These are phyloP conservation scores for Alloscopus bannaensis DNA, from an alignment of 2,888 invertebrate species.

Conservation along the genomic window DNA sequence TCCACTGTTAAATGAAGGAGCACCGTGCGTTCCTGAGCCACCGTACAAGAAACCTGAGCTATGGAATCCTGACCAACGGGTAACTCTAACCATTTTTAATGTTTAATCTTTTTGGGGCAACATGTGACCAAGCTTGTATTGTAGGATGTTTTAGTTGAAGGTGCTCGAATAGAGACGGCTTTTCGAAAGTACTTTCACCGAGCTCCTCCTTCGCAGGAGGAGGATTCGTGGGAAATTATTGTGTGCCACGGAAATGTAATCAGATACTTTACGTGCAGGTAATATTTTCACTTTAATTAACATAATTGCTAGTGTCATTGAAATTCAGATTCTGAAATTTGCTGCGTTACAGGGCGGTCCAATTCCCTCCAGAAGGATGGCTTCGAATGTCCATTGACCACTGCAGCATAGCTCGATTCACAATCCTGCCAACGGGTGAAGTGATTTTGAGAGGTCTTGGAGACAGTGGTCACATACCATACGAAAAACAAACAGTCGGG, in stretches of 20 bases:
- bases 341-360: conserved; percentile 85
- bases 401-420: conserved; percentile 94
- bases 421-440: conserved; percentile 89
- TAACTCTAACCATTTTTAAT: no score
- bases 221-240: conserved; percentile 91
- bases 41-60: conserved; percentile 81
- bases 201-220: conserved; percentile 86
- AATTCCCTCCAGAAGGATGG: conserved; percentile 98
- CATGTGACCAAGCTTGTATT: no score
- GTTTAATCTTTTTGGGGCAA: no score
- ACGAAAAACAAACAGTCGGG: no score
- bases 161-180: conserved; percentile 95
- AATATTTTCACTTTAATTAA: conserved; percentile 66
- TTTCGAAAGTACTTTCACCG: conserved; percentile 95
- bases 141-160: conserved; percentile 89
- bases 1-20: conserved; percentile 91
- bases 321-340: conserved; percentile 2
- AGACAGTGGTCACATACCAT: conserved; percentile 93
- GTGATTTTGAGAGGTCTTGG: conserved; percentile 89
- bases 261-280: conserved; percentile 94
- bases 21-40: conserved; percentile 96
- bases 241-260: conserved; percentile 99
- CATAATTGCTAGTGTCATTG: neutral
- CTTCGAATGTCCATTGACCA: conserved; percentile 92
- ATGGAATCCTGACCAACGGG: conserved; percentile 90